Conservation (phyloP, 2,888 invertebrate species). For the Lamproptera curius region DNA sequence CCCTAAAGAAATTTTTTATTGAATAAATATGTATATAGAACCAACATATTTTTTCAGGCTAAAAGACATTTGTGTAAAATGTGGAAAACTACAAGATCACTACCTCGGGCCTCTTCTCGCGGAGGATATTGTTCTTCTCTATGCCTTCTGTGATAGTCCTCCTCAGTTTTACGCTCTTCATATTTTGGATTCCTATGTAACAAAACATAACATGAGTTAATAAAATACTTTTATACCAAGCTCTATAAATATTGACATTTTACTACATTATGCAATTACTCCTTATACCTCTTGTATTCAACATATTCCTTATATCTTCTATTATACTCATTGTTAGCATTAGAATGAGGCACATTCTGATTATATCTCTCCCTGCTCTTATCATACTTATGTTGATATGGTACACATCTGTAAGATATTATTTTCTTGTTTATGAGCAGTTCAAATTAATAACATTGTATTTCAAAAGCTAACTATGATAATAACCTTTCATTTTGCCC, state of each 20-base stretch:
- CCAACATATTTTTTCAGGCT: too few species aligned
- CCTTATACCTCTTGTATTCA: constrained; percentile 61
- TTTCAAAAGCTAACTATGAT: background rate
- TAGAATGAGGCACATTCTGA: constrained; percentile 41
- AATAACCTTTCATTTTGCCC: constrained; percentile 53
- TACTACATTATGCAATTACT: too few species aligned
- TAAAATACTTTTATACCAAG: too few species aligned
- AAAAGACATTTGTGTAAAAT: too few species aligned
- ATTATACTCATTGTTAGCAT: constrained; percentile 42
- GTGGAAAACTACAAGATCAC: background rate
- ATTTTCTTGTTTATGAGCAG: constrained; percentile 1
- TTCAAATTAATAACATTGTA: background rate
- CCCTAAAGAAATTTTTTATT: constrained; percentile 35
- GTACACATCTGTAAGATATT: constrained; percentile 46
- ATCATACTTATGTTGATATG: constrained; percentile 49
- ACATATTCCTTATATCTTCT: constrained; percentile 50
- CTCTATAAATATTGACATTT: too few species aligned
- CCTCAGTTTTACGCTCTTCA: constrained; percentile 40
- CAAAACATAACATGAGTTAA: too few species aligned
- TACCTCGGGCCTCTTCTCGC: constrained; percentile 57
- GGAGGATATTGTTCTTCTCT: constrained; percentile 48
- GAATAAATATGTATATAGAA: too few species aligned
- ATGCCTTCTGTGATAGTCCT: constrained; percentile 49
- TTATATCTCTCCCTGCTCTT: constrained; percentile 49
- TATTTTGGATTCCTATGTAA: constrained; percentile 47